These are phyloP conservation scores for Gobio occitaniae DNA, from an alignment of 2,797 vertebrate species.

Conservation along the genomic window DNA sequence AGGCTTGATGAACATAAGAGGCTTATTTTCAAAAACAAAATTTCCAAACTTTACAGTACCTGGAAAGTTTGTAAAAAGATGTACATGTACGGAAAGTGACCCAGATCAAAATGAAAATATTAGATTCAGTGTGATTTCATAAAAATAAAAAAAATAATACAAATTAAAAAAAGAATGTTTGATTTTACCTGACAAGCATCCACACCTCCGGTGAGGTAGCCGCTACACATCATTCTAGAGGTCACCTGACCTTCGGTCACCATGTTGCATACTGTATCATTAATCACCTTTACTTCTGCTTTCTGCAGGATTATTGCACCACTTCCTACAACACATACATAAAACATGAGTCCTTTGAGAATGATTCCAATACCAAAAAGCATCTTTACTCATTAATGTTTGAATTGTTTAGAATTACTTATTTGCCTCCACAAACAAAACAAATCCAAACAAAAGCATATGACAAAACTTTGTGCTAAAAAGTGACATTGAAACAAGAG, in stretches of 20 bases:
- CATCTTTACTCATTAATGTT: neutral
- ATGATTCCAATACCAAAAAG: neutral
- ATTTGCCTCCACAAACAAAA: neutral
- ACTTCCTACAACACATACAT: slow-evolving; percentile 64
- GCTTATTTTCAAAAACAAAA: too few relatives aligned
- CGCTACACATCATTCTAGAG: slow-evolving; percentile 84
- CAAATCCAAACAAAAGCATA: neutral
- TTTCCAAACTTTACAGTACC: too few relatives aligned
- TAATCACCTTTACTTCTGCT: slow-evolving; percentile 83
- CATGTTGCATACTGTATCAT: slow-evolving; percentile 77
- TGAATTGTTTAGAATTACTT: neutral
- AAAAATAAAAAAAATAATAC: too few relatives aligned
- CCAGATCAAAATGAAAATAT: neutral
- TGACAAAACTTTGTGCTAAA: neutral
- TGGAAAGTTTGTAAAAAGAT: too few relatives aligned
- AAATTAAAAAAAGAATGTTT: neutral
- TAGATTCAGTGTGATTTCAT: neutral
- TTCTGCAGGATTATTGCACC: slow-evolving; percentile 75
- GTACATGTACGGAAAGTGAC: neutral
- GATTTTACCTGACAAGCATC: slow-evolving; percentile 82
- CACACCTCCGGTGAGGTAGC: slow-evolving; percentile 78
- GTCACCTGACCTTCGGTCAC: slow-evolving; percentile 79
- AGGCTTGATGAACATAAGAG: too few relatives aligned
- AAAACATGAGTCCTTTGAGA: neutral
- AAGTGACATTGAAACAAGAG: slow-evolving; percentile 3